phyloP scores from a whole-genome alignment of 2,888 invertebrate species.

The Ophioninae sp. region DNA sequence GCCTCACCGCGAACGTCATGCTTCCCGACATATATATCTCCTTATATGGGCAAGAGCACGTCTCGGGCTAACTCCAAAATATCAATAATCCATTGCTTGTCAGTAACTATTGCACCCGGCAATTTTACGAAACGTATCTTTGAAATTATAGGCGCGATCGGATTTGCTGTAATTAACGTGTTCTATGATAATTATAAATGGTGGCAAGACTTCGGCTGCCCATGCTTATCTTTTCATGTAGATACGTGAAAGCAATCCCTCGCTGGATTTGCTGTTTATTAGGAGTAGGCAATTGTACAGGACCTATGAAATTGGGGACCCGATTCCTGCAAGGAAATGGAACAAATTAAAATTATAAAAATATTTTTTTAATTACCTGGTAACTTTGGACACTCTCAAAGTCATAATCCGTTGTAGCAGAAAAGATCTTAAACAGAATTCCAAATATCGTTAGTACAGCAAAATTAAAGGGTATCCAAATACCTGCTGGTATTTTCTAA shows the following conservation, averaged over 20 bases:
- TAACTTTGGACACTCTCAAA: no score
- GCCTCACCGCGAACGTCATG: slow-evolving; percentile 55
- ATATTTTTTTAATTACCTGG: no score
- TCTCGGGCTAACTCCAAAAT: slow-evolving; percentile 40
- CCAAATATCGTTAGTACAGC: no score
- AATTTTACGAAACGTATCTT: neutral
- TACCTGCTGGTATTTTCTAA: neutral
- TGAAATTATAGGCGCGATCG: neutral
- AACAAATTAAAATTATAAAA: no score
- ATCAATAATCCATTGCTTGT: slow-evolving; percentile 22
- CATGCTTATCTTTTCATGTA: neutral
- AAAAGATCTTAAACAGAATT: no score
- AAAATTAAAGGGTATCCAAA: no score
- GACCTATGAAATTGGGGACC: no score
- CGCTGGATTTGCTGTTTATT: no score
- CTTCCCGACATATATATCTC: slow-evolving; percentile 58
- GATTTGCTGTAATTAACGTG: neutral
- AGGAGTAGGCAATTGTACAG: no score
- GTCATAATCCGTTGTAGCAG: no score
- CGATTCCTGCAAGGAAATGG: no score
- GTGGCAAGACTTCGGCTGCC: neutral
- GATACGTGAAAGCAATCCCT: no score
- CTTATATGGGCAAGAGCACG: slow-evolving; percentile 67
- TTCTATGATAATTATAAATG: neutral
- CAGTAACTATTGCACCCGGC: neutral